Percentiles rank a stretch among this genome's conserved stretches.
Conservation (phyloP, 2,888 invertebrate species). For the Campopleginae sp. region DNA sequence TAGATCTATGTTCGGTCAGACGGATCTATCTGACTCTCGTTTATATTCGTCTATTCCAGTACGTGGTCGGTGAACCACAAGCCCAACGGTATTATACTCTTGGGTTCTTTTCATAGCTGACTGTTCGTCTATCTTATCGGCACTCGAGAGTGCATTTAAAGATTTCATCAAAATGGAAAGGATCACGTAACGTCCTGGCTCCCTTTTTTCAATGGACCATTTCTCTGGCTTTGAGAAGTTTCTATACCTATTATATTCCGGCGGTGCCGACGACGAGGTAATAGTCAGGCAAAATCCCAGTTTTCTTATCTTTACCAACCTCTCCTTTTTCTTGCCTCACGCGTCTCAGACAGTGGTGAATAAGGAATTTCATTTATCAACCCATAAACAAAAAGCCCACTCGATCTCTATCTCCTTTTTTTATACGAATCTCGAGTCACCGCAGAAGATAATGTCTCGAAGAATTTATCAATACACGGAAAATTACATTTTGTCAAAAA, state of each 20-base stretch:
- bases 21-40: slow-evolving; percentile 13
- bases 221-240: slow-evolving; percentile 15
- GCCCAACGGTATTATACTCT: slow-evolving; percentile 23
- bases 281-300: slow-evolving; percentile 15
- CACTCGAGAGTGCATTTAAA: slow-evolving; percentile 53
- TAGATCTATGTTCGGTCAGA: slow-evolving; percentile 51
- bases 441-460: neutral
- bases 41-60: slow-evolving; percentile 37
- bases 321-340: neutral
- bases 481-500: no score
- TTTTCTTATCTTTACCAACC: slow-evolving; percentile 1
- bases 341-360: neutral
- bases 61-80: slow-evolving; percentile 39
- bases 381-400: neutral
- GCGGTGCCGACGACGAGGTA: slow-evolving; percentile 1
- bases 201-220: slow-evolving; percentile 56
- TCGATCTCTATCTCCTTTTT: neutral
- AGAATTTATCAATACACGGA: neutral
- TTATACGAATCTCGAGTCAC: neutral
- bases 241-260: slow-evolving; percentile 14
- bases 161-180: slow-evolving; percentile 63
- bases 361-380: slow-evolving; percentile 9
- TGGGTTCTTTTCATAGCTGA: slow-evolving; percentile 12
- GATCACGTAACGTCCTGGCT: slow-evolving; percentile 45
- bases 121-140: slow-evolving; percentile 57